A percentile compares a stretch with the other conserved stretches of the same genome.
These are phyloP conservation scores for Spisula subtruncata DNA, from an alignment of 2,888 invertebrate genomes.

Conservation along the genomic window DNA sequence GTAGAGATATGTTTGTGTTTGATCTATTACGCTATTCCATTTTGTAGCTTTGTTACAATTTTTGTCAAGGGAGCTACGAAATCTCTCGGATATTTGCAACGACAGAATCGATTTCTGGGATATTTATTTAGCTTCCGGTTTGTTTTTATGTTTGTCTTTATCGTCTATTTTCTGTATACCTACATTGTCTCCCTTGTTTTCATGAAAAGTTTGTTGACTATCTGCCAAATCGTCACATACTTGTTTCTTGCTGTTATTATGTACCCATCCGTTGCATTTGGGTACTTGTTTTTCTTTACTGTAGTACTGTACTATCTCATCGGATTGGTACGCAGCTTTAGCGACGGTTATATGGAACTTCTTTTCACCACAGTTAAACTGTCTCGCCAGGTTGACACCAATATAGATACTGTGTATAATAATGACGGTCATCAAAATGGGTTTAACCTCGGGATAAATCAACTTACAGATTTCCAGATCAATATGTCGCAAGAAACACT, in stretches of 20 bases:
- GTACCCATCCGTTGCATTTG: constrained; percentile 38
- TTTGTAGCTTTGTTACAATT: constrained; percentile 43
- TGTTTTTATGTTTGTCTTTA: constrained; percentile 8
- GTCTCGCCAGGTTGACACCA: constrained; percentile 15
- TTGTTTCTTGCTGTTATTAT: constrained; percentile 48
- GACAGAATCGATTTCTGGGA: constrained; percentile 1
- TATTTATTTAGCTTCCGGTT: background rate
- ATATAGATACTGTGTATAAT: constrained; percentile 12
- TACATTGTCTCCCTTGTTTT: constrained; percentile 30
- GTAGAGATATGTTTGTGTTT: constrained; percentile 45
- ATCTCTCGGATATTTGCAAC: constrained; percentile 28
- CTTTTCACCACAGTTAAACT: constrained; percentile 30
- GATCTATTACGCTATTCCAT: constrained; percentile 48
- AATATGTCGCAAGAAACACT: constrained; percentile 47
- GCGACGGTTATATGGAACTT: constrained; percentile 45
- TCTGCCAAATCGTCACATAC: constrained; percentile 29
- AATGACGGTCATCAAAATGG: constrained; percentile 32
- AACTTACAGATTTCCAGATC: constrained; percentile 33
- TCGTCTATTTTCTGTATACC: constrained; percentile 28
- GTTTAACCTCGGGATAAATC: constrained; percentile 36
- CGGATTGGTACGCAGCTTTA: constrained; percentile 24
- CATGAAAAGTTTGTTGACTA: constrained; percentile 32
- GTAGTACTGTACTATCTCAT: constrained; percentile 42
- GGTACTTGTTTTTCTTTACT: constrained; percentile 50
- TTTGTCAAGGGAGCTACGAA: constrained; percentile 36